phyloP scores from a whole-genome alignment of 1,140 invertebrate species.

The Heliothis subflexa region DNA sequence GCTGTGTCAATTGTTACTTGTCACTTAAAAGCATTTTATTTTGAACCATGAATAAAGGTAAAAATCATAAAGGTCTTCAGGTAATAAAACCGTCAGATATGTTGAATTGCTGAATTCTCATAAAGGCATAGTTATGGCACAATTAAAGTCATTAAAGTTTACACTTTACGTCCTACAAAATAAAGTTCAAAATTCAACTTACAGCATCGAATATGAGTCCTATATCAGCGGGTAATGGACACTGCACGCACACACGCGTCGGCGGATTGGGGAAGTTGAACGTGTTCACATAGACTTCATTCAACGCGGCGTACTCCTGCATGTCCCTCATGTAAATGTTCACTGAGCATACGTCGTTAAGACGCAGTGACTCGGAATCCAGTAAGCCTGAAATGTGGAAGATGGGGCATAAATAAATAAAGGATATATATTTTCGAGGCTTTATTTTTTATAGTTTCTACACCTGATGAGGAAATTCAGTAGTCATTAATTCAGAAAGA shows the following conservation, averaged over 20 bases:
- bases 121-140: too few relatives aligned
- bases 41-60: too few relatives aligned
- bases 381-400: slow-evolving; percentile 84
- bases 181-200: slow-evolving; percentile 52
- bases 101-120: too few relatives aligned
- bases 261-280: slow-evolving; percentile 94
- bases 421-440: background rate
- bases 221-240: slow-evolving; percentile 90
- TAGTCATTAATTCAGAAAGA: too few relatives aligned
- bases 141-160: background rate
- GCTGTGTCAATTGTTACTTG: too few relatives aligned
- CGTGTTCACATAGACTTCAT: slow-evolving; percentile 91
- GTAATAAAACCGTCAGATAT: too few relatives aligned
- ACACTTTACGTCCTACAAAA: background rate
- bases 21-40: too few relatives aligned
- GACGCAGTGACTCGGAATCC: slow-evolving; percentile 86
- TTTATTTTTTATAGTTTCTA: too few relatives aligned
- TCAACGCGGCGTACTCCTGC: slow-evolving; percentile 91
- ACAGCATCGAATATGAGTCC: slow-evolving; percentile 93
- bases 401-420: slow-evolving; percentile 4
- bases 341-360: slow-evolving; percentile 92
- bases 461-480: too few relatives aligned
- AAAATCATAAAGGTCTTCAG: too few relatives aligned
- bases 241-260: slow-evolving; percentile 95
- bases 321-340: slow-evolving; percentile 94